phyloP scores from a whole-genome alignment of 2,113 vertebrate species.

The Menidia beryllina region DNA sequence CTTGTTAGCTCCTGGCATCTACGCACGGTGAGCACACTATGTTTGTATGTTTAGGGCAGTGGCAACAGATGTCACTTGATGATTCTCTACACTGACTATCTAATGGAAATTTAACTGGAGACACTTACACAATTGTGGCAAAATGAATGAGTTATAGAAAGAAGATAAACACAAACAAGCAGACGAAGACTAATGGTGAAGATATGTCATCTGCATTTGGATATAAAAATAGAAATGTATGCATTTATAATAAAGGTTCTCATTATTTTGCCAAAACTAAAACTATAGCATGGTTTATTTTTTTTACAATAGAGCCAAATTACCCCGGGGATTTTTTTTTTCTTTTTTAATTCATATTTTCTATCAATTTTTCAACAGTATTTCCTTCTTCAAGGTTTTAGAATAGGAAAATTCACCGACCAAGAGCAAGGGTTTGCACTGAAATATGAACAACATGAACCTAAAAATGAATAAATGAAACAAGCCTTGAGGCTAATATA shows the following conservation, averaged over 20 bases:
- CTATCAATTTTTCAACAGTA: neutral
- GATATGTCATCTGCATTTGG: too few species aligned
- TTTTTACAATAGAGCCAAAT: too few species aligned
- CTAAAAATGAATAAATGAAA: slow-evolving; percentile 21
- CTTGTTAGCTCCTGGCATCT: slow-evolving; percentile 74
- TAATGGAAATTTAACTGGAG: slow-evolving; percentile 51
- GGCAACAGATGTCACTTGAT: slow-evolving; percentile 68
- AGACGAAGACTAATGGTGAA: too few species aligned
- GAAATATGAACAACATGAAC: neutral
- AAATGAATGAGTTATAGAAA: neutral
- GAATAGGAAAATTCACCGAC: neutral
- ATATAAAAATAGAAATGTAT: neutral
- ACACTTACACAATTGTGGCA: slow-evolving; percentile 51
- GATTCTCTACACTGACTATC: slow-evolving; percentile 38
- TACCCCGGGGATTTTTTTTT: too few species aligned
- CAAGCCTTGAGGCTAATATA: slow-evolving; percentile 9
- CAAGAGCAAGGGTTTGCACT: too few species aligned
- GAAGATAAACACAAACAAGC: too few species aligned
- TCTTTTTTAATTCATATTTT: too few species aligned
- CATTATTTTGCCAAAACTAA: too few species aligned
- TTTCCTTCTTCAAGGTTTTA: neutral
- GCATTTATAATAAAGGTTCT: too few species aligned
- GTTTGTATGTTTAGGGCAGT: slow-evolving; percentile 65
- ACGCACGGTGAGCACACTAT: slow-evolving; percentile 53
- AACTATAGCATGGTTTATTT: too few species aligned